These are phyloP conservation scores for Eristalis arbustorum DNA, from an alignment of 2,888 invertebrate species.

Conservation along the genomic window DNA sequence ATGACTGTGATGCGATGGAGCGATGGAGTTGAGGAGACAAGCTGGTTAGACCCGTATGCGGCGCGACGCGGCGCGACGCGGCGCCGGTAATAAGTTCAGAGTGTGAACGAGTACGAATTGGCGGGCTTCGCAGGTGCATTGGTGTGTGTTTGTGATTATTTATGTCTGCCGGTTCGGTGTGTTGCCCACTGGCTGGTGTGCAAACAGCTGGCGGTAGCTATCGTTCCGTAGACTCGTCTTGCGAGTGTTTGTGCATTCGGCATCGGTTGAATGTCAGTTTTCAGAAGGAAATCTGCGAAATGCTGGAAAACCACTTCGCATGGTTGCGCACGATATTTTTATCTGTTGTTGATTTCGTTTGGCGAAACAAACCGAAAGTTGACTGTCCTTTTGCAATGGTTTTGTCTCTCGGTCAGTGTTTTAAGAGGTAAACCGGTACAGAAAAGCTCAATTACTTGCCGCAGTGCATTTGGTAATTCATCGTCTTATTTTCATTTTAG, in stretches of 20 bases:
- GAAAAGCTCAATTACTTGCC: background rate
- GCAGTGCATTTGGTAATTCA: background rate
- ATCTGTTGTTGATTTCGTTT: background rate
- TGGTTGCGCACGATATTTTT: background rate
- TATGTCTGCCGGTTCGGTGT: background rate
- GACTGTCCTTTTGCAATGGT: background rate
- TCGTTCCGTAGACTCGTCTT: background rate
- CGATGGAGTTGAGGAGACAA: slow-evolving; percentile 27
- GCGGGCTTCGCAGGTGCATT: slow-evolving; percentile 18
- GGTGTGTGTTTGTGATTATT: background rate
- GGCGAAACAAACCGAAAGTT: background rate
- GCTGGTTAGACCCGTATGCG: slow-evolving; percentile 22
- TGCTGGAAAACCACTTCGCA: background rate
- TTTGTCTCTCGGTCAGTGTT: background rate
- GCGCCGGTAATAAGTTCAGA: slow-evolving; percentile 6
- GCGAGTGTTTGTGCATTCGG: background rate
- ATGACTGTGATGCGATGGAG: slow-evolving; percentile 28
- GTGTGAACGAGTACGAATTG: slow-evolving; percentile 11
- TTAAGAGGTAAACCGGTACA: background rate
- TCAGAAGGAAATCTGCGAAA: background rate
- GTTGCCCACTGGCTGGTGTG: background rate
- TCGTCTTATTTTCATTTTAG: too few relatives aligned
- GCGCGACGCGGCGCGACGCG: too few relatives aligned
- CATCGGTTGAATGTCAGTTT: background rate
- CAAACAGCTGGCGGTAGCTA: background rate